A percentile compares a stretch with the other conserved stretches of the same genome.
Conservation (phyloP, 2,888 invertebrate genomes). For the Cryptophagus acutangulus region DNA sequence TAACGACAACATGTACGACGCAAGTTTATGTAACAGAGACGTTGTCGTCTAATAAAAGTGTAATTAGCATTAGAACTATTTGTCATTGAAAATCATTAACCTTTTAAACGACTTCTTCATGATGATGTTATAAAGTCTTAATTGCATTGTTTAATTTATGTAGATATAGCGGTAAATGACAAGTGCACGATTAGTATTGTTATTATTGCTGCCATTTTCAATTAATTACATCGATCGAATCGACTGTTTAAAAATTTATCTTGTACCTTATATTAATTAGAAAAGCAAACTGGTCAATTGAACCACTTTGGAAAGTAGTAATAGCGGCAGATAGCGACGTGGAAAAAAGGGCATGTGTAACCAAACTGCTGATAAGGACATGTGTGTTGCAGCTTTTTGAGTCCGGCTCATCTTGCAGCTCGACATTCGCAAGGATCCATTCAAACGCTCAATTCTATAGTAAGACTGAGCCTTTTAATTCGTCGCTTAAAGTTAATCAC, state of each 20-base stretch:
- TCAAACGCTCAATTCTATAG: conserved; percentile 27
- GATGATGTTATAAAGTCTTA: background rate
- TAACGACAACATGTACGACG: conserved; percentile 30
- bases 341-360: too few relatives aligned
- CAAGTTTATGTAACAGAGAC: conserved; percentile 24
- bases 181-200: conserved; percentile 1
- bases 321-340: too few relatives aligned
- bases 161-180: background rate
- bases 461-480: conserved; percentile 36
- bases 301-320: too few relatives aligned
- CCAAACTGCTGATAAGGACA: too few relatives aligned
- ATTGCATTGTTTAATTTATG: conserved; percentile 9
- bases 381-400: too few relatives aligned
- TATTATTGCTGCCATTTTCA: too few relatives aligned
- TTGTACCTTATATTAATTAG: too few relatives aligned
- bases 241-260: too few relatives aligned
- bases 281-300: too few relatives aligned
- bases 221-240: too few relatives aligned
- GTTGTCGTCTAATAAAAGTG: conserved; percentile 17
- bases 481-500: conserved; percentile 31
- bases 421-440: conserved; percentile 32
- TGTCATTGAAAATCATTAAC: conserved; percentile 21
- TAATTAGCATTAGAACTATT: conserved; percentile 20
- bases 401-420: too few relatives aligned
- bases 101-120: conserved; percentile 4